Conservation (phyloP, 30 jellyfish, hydroid and myxozoan species). For the Aurelia sp. region DNA sequence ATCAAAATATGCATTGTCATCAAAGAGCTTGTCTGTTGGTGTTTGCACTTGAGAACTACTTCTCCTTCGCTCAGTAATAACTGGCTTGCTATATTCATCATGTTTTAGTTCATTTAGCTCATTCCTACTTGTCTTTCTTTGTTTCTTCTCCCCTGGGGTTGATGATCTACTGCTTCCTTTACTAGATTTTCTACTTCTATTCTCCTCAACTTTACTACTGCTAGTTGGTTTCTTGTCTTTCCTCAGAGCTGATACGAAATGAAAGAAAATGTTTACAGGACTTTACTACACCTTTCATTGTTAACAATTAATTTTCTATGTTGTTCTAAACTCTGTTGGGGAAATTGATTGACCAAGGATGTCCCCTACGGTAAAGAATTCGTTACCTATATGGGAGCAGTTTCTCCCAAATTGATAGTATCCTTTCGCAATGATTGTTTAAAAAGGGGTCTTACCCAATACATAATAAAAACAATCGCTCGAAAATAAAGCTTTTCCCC, state of each 20-base stretch:
- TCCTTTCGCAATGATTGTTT: too few relatives aligned
- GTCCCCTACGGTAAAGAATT: too few relatives aligned
- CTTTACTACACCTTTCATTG: too few relatives aligned
- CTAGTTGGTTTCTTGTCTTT: slow-evolving; percentile 23
- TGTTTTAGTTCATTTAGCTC: neutral
- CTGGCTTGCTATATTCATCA: neutral
- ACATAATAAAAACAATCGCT: too few relatives aligned
- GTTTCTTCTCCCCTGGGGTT: slow-evolving; percentile 60
- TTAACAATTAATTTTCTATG: too few relatives aligned
- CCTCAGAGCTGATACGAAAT: slow-evolving; percentile 7
- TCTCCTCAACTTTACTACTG: slow-evolving; percentile 1
- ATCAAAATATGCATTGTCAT: slow-evolving; percentile 82
- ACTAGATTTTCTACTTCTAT: slow-evolving; percentile 50
- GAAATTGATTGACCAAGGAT: too few relatives aligned
- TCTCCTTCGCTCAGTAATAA: slow-evolving; percentile 5
- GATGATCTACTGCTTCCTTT: slow-evolving; percentile 71
- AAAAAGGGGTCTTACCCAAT: too few relatives aligned
- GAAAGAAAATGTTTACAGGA: neutral
- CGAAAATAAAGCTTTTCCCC: too few relatives aligned
- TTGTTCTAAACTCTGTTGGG: too few relatives aligned
- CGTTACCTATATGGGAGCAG: too few relatives aligned
- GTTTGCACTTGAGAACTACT: slow-evolving; percentile 5
- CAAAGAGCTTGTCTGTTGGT: slow-evolving; percentile 77
- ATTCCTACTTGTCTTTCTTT: slow-evolving; percentile 1
- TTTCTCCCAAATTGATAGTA: too few relatives aligned